A percentile compares a stretch with the other conserved stretches of the same genome.
Conservation (phyloP, 2,888 invertebrate genomes). For the Trypoxylon attenuatum region DNA sequence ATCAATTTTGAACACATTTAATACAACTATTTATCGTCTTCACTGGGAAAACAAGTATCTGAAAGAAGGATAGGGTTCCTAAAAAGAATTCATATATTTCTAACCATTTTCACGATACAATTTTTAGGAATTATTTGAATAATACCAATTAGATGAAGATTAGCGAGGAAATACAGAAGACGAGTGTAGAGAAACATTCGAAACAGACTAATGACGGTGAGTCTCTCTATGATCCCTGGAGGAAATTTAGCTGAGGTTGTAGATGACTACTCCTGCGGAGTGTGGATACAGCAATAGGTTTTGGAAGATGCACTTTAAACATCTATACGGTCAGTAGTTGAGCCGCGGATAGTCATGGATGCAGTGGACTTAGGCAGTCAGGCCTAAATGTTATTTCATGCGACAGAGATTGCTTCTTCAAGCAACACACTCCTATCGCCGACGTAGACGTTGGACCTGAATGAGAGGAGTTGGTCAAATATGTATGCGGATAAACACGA, state of each 20-base stretch:
- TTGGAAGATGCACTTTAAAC: neutral
- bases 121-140: no score
- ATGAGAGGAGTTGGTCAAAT: conserved; percentile 55
- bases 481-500: conserved; percentile 62
- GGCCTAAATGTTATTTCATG: conserved; percentile 62
- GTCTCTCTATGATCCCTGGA: conserved; percentile 28
- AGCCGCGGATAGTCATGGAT: conserved; percentile 2
- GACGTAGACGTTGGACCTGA: conserved; percentile 32
- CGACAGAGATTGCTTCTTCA: conserved; percentile 63
- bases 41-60: no score
- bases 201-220: conserved; percentile 11
- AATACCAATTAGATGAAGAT: no score
- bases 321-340: neutral
- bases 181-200: no score
- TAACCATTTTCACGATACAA: no score
- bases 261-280: neutral
- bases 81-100: no score
- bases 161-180: no score
- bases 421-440: conserved; percentile 51
- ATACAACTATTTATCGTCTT: no score
- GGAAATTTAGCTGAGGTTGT: conserved; percentile 37
- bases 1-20: no score
- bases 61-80: no score
- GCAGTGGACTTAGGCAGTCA: conserved; percentile 22
- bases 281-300: neutral